Percentiles rank a stretch among this genome's conserved stretches.
These are phyloP conservation scores for Amorpha juglandis DNA, from an alignment of 2,888 invertebrate species.

Conservation along the genomic window DNA sequence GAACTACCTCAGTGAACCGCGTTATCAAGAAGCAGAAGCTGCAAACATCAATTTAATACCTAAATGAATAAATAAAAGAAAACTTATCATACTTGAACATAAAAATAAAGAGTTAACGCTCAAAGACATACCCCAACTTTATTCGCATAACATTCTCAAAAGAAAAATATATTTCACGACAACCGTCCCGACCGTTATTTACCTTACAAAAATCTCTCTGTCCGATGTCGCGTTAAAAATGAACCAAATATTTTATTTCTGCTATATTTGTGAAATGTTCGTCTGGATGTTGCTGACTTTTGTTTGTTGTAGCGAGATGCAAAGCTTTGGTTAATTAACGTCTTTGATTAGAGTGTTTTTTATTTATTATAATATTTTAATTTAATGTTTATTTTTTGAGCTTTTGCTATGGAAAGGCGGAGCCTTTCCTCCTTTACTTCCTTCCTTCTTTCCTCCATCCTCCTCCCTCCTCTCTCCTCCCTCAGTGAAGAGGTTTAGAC, in stretches of 20 bases:
- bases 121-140: conserved; percentile 30
- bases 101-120: conserved; percentile 13
- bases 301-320: neutral
- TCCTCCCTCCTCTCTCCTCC: no score
- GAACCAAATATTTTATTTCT: conserved; percentile 49
- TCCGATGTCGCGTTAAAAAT: conserved; percentile 54
- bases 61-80: no score
- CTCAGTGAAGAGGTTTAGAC: no score
- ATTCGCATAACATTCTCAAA: conserved; percentile 37
- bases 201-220: conserved; percentile 49
- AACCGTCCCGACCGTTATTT: conserved; percentile 49
- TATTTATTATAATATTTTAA: neutral
- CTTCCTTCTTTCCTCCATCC: no score
- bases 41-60: no score
- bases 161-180: conserved; percentile 40
- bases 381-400: no score
- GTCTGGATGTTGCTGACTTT: conserved; percentile 43
- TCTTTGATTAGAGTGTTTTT: neutral
- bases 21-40: no score
- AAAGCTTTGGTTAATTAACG: neutral
- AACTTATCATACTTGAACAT: neutral
- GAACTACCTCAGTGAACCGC: no score
- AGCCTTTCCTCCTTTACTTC: no score
- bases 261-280: conserved; percentile 53
- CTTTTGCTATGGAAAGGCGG: no score